Base-by-base conservation (phyloP, 2,113 vertebrate genomes). In the Tragelaphus strepsiceros region DNA sequence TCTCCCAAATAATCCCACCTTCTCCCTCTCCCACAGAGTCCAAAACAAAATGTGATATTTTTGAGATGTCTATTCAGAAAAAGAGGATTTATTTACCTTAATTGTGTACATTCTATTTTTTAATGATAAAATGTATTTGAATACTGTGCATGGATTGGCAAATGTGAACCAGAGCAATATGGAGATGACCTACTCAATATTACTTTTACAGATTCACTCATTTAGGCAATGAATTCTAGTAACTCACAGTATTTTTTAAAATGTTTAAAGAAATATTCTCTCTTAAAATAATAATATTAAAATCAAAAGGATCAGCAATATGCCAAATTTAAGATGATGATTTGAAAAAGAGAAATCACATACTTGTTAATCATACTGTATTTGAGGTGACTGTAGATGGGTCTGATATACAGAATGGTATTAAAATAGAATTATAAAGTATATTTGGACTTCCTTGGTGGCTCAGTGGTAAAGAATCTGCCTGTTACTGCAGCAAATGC, bases 341-440 rank as follows among this genome's bases (percentile, higher is more conserved):
- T 81, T 97, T 97, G 46, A 35, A 96, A 97, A 97, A 95, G 82
- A 97, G 56, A 88, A 98, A 91, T 96, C 49, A 67, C 43, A 90
- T 87, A 56, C 21, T 74, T 43, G 10, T 86, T 92, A 53, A 43
- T 95, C 81, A 83, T 87, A 82, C 87, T 82, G 35, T 94, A 19
- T 97, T 96, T 96, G 83, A 97, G 80, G 54, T 96, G 77, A 96
- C 97, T 98, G 9, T 98, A 97, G 82, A 96, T 97, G 85, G 92
- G 46, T 92, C 92, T 97, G 91, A 97, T 97, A 90, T 88, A 96
- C 88, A 94, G 86, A 83, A 92, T 85, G 95, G 83, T 64, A 98
- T 98, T 96, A 98, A 98, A 94, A 61, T 26, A 26, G 54, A 98
- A 98, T 97, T 82, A 96, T 96, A 96, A 98, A 97, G 95, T 97